These are phyloP conservation scores for Brachionus asplanchnoidis DNA, from an alignment of 1,140 invertebrate species.

Conservation along the genomic window DNA sequence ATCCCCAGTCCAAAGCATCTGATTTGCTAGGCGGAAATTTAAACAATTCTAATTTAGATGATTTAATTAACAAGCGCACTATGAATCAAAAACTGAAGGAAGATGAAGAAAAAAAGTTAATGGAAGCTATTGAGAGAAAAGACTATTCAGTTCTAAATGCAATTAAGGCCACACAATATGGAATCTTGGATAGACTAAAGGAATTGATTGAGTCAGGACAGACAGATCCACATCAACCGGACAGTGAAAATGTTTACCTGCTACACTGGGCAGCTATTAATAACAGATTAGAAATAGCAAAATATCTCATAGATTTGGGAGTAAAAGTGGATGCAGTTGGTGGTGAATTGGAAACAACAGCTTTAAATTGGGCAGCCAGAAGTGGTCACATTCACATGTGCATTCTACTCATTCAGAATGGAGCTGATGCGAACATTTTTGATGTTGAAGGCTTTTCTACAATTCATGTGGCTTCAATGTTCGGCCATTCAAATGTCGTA, in stretches of 20 bases:
- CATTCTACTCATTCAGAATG: conserved; percentile 80
- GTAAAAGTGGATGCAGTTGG: conserved; percentile 87
- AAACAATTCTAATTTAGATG: neutral
- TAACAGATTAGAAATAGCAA: conserved; percentile 79
- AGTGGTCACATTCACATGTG: conserved; percentile 89
- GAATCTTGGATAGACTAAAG: conserved; percentile 72
- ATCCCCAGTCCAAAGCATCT: neutral
- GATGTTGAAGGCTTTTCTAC: conserved; percentile 93
- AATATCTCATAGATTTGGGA: conserved; percentile 77
- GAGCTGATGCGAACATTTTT: conserved; percentile 82
- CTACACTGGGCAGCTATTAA: conserved; percentile 99
- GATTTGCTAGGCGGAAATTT: conserved; percentile 30
- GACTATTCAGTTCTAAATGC: conserved; percentile 25
- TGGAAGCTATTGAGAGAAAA: conserved; percentile 12
- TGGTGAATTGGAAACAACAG: conserved; percentile 87
- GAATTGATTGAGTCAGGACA: conserved; percentile 82
- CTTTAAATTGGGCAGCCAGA: conserved; percentile 92
- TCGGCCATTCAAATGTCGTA: conserved; percentile 90
- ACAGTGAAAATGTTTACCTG: conserved; percentile 65
- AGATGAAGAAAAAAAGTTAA: conserved; percentile 10
- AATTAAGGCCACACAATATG: conserved; percentile 86
- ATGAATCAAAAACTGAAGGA: neutral
- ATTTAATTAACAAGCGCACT: conserved; percentile 21
- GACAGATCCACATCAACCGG: conserved; percentile 55
- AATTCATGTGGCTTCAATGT: conserved; percentile 92